Percentiles rank a stretch among this genome's conserved stretches.
Evolutionary conservation across 92 coral and sea anemone species (phyloP).

Genomic region (Epizoanthus fatuus): DNA sequence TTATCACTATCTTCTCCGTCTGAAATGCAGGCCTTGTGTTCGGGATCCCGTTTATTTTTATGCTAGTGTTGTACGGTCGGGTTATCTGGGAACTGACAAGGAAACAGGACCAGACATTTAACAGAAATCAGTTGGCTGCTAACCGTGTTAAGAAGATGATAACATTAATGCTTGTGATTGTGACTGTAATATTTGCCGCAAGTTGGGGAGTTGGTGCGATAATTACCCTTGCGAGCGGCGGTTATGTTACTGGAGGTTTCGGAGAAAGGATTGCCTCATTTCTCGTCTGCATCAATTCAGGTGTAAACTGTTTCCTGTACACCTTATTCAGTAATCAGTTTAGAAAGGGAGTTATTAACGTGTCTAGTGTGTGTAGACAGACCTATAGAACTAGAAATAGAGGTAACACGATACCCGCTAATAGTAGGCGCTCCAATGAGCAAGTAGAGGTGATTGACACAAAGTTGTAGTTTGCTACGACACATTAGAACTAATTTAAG

Average conservation of each 20-base stretch:
- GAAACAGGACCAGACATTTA: background rate
- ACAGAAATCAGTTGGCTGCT: background rate
- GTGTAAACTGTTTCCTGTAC: background rate
- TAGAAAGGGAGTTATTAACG: slow-evolving; percentile 1
- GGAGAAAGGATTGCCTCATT: background rate
- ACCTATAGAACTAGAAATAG: background rate
- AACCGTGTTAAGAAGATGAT: slow-evolving; percentile 14
- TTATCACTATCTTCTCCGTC: background rate
- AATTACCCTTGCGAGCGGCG: background rate
- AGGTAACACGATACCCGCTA: too few species aligned
- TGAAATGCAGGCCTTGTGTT: background rate
- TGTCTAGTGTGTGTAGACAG: background rate
- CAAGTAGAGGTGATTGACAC: too few species aligned
- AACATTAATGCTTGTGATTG: background rate
- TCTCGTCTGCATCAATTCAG: slow-evolving; percentile 7
- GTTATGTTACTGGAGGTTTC: background rate
- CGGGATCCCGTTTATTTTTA: background rate
- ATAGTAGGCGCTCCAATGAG: too few species aligned
- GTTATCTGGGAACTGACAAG: background rate
- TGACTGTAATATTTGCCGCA: background rate
- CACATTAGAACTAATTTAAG: too few species aligned
- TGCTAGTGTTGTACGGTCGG: slow-evolving; percentile 2
- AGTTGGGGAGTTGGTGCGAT: background rate
- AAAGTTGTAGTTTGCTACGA: too few species aligned
- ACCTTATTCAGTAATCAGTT: background rate